These are phyloP conservation scores for Odontamblyopus rebecca DNA, from an alignment of 2,797 vertebrate genomes.

Conservation along the genomic window DNA sequence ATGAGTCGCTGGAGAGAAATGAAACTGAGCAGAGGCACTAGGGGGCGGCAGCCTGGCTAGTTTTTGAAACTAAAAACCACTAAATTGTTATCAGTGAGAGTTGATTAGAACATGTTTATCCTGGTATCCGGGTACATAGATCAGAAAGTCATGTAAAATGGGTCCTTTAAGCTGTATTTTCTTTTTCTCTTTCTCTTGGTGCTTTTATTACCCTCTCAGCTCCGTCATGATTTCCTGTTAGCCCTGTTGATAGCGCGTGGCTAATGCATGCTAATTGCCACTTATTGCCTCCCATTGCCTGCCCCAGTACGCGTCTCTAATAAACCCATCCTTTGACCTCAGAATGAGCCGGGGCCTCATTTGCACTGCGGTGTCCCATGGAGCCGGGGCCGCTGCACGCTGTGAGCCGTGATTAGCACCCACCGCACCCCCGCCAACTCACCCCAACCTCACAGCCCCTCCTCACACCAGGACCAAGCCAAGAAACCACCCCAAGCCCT, in stretches of 20 bases:
- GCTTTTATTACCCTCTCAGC: neutral
- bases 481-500: neutral
- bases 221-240: neutral
- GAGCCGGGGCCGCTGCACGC: neutral
- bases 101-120: too few species aligned
- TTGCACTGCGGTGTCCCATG: neutral
- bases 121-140: too few species aligned
- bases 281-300: too few species aligned
- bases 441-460: neutral
- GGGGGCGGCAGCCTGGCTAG: too few species aligned
- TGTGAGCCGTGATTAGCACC: conserved; percentile 32
- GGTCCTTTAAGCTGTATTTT: neutral
- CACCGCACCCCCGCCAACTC: neutral
- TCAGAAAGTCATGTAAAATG: too few species aligned
- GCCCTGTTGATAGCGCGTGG: neutral
- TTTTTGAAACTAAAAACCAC: too few species aligned
- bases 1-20: too few species aligned
- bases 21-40: too few species aligned
- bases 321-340: conserved; percentile 8
- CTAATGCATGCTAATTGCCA: conserved; percentile 1
- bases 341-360: neutral
- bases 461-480: neutral
- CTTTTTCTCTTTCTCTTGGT: neutral
- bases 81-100: too few species aligned
- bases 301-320: neutral